Conservation (phyloP, 2,888 invertebrate genomes). For the Drosophila neotestacea region DNA sequence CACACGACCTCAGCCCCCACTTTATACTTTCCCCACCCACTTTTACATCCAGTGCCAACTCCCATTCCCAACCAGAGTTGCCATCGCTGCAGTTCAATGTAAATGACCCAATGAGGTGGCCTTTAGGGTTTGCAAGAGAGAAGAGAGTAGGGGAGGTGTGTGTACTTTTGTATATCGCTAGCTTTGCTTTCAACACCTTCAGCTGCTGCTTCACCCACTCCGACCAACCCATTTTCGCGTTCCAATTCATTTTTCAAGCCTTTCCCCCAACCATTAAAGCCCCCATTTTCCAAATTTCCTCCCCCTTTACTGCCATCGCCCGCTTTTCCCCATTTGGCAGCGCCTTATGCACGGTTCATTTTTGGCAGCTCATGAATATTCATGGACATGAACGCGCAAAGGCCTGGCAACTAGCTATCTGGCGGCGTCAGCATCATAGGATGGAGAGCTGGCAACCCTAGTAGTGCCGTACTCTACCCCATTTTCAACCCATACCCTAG, state of each 20-base stretch:
- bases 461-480: neutral
- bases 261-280: neutral
- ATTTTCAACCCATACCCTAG: neutral
- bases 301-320: neutral
- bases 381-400: conserved; percentile 83
- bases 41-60: conserved; percentile 2
- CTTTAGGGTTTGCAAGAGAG: neutral
- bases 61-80: conserved; percentile 3
- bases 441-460: conserved; percentile 7
- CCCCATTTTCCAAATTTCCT: neutral
- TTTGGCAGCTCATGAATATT: conserved; percentile 83
- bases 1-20: conserved; percentile 6
- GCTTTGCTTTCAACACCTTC: conserved; percentile 50
- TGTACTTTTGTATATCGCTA: conserved; percentile 11
- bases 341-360: conserved; percentile 63
- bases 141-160: neutral
- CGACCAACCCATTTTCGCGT: conserved; percentile 59
- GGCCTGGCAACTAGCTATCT: conserved; percentile 57
- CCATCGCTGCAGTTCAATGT: conserved; percentile 35
- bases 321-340: conserved; percentile 25
- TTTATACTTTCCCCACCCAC: neutral
- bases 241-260: conserved; percentile 70
- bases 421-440: conserved; percentile 29
- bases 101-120: conserved; percentile 10
- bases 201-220: neutral